These are phyloP conservation scores for Anthoptus insignis DNA, from an alignment of 2,888 invertebrate species.

Conservation along the genomic window DNA sequence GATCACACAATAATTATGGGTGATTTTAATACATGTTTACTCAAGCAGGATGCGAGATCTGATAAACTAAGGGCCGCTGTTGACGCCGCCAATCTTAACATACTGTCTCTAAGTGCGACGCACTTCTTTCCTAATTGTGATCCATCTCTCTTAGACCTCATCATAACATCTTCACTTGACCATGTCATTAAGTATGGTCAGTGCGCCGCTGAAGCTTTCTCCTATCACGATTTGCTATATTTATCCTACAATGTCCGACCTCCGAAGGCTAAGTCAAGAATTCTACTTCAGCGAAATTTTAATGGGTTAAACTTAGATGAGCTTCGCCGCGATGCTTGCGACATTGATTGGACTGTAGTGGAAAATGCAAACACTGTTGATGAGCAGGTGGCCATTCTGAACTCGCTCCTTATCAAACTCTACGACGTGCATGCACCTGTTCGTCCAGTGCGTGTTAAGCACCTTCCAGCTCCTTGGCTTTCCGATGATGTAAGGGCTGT, in stretches of 20 bases:
- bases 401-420: constrained; percentile 22
- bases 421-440: constrained; percentile 39
- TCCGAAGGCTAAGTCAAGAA: constrained; percentile 36
- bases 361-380: constrained; percentile 6
- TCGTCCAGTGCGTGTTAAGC: constrained; percentile 20
- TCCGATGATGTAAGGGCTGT: background rate
- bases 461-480: constrained; percentile 39
- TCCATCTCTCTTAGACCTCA: too few relatives aligned
- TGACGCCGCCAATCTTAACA: background rate
- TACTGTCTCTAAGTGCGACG: too few relatives aligned
- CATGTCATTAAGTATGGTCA: constrained; percentile 39
- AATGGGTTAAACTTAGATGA: too few relatives aligned
- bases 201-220: constrained; percentile 33
- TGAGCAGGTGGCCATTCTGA: constrained; percentile 25
- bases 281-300: constrained; percentile 32
- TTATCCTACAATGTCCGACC: constrained; percentile 38
- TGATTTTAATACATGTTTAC: too few relatives aligned
- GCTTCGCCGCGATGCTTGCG: constrained; percentile 21
- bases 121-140: too few relatives aligned
- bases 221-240: constrained; percentile 41
- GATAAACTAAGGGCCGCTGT: constrained; percentile 1
- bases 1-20: constrained; percentile 28
- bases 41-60: constrained; percentile 25
- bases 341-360: constrained; percentile 34
- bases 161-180: background rate